These are phyloP conservation scores for Dorcus hopei DNA, from an alignment of 2,888 invertebrate genomes.

Conservation along the genomic window DNA sequence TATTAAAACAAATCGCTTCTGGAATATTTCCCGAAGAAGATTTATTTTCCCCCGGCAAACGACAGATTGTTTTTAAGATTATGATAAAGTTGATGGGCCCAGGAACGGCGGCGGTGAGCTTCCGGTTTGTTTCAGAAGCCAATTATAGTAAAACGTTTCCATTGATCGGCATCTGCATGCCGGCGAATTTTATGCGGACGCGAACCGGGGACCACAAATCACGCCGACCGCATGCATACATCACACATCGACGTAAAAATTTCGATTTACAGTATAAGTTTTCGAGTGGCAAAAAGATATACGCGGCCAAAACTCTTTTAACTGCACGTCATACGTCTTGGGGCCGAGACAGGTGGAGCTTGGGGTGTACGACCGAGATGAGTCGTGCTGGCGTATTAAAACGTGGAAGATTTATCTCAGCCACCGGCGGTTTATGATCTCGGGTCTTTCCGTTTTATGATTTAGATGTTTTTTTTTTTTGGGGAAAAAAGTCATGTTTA, in stretches of 20 bases:
- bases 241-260: constrained; percentile 9
- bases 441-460: too few species aligned
- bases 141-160: constrained; percentile 1
- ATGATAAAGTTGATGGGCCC: neutral
- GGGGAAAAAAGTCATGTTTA: too few species aligned
- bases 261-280: constrained; percentile 25
- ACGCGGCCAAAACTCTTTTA: constrained; percentile 7
- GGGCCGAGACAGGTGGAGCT: too few species aligned
- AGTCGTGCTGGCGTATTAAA: too few species aligned
- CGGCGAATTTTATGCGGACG: neutral
- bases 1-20: too few species aligned
- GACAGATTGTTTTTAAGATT: neutral
- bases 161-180: neutral
- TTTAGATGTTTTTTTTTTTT: too few species aligned
- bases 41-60: too few species aligned
- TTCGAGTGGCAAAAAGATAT: constrained; percentile 32
- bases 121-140: neutral
- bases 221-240: constrained; percentile 6
- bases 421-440: too few species aligned
- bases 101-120: neutral
- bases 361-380: too few species aligned
- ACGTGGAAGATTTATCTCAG: too few species aligned
- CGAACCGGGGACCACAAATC: constrained; percentile 4
- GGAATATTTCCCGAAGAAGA: too few species aligned
- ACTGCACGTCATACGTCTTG: too few species aligned